Base-by-base conservation (phyloP, 1,140 invertebrate genomes). In the Neuroterus valhalla region DNA sequence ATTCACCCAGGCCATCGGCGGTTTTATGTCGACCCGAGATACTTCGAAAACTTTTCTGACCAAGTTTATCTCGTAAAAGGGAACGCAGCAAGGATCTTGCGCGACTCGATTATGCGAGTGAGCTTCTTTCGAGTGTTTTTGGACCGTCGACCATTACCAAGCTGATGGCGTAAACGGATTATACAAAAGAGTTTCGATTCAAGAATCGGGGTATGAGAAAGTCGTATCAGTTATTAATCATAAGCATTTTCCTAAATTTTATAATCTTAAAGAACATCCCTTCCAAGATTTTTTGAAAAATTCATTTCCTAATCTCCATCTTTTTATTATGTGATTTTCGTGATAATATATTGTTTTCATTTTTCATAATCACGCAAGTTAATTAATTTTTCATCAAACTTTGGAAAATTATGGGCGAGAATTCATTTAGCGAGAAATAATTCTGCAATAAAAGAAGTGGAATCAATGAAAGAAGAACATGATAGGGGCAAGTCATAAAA, bases 1-100 rank as follows among this genome's bases (percentile, higher is more conserved):
- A 78, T 75, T 80, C 74, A 70, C 46, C 48, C 19, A 21, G 26
- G 68, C 48, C 70, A 76, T 48, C 52, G 50, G 72, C 43, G 69
- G 45, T n/a, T 78, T 78, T 67, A 66, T 62, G 71, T 26, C 38
- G 21, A 43, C 43, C 8, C 4, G 66, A n/a, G 44, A 62, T 62
- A 23, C 55, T 62, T 31, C 31, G 55, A n/a, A 62, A 62, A 62
- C 55, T 62, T 62, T 62, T 62, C 55, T 62, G 23, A 62, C 55
- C 55, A 62, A 62, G 23, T 62, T 62, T 62, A 62, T 62, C 55
- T 62, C 55, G 26, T 62, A 62, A 62, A 62, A 31, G 55, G 17
- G 52, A 55, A 55, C 52, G 19, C 23, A 38, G 55, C 55, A n/a
- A 62, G 55, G 55, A 62, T 62, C 31, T 62, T 62, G 55, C 23